Percentiles rank a stretch among this genome's conserved stretches.
Evolutionary conservation across 1,140 invertebrate genomes (phyloP).

Genomic region (Callitettix versicolor): DNA sequence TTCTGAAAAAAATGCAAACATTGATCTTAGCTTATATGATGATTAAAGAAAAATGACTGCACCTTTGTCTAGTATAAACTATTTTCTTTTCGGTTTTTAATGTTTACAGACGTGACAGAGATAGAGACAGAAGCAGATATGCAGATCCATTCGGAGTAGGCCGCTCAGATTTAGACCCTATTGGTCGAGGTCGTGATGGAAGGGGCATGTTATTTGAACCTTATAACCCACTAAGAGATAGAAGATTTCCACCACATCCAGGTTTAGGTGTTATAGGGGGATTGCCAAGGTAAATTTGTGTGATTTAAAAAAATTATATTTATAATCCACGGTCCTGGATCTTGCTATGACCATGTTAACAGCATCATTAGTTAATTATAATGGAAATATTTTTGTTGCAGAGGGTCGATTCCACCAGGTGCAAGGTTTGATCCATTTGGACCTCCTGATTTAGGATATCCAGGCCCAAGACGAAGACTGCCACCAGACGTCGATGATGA

Average conservation of each 20-base stretch:
- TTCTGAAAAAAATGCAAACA: too few species aligned
- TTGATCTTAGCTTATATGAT: too few species aligned
- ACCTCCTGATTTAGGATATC: slow-evolving; percentile 40
- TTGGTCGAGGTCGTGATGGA: slow-evolving; percentile 39
- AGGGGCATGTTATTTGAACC: slow-evolving; percentile 70
- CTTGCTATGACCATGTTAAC: background rate
- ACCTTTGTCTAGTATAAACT: too few species aligned
- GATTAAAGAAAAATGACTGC: too few species aligned
- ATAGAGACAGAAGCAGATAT: slow-evolving; percentile 20
- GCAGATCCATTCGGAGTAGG: slow-evolving; percentile 44
- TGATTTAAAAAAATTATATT: background rate
- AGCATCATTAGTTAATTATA: background rate
- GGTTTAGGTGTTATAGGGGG: slow-evolving; percentile 42
- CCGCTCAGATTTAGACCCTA: slow-evolving; percentile 61
- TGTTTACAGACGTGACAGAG: too few species aligned
- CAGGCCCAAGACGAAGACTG: slow-evolving; percentile 34
- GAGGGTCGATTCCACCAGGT: slow-evolving; percentile 57
- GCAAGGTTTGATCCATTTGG: slow-evolving; percentile 75
- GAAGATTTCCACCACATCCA: slow-evolving; percentile 32
- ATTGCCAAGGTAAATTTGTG: slow-evolving; percentile 37
- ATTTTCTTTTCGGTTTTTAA: too few species aligned
- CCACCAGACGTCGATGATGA: slow-evolving; percentile 60
- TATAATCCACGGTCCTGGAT: background rate
- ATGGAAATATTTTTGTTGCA: slow-evolving; percentile 29
- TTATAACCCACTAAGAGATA: slow-evolving; percentile 30